Conservation (phyloP, 2,888 invertebrate genomes). For the Clunio marinus region DNA sequence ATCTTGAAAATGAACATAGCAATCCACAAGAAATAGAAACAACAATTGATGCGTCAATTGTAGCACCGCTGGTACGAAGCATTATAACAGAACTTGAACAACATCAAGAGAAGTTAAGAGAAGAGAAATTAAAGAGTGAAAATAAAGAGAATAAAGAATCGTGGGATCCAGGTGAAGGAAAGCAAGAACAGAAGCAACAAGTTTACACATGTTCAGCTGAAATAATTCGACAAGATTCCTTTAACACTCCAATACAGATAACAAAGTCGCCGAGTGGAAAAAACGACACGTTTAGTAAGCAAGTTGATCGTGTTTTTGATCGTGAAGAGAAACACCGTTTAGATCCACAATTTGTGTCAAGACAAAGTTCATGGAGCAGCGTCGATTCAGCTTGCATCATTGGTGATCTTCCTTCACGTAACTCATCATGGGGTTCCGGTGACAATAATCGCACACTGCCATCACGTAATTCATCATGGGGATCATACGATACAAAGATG, state of each 20-base stretch:
- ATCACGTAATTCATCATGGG: conserved; percentile 67
- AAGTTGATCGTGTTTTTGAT: conserved; percentile 67
- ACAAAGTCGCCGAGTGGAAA: conserved; percentile 12
- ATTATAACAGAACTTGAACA: conserved; percentile 70
- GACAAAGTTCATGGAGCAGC: conserved; percentile 74
- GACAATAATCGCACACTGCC: conserved; percentile 60
- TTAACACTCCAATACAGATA: conserved; percentile 45
- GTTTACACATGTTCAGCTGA: conserved; percentile 40
- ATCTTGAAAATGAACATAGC: conserved; percentile 61
- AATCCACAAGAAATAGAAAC: conserved; percentile 35
- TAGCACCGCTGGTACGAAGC: conserved; percentile 63
- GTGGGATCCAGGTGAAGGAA: conserved; percentile 63
- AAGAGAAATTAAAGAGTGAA: conserved; percentile 46
- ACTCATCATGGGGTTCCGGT: conserved; percentile 79
- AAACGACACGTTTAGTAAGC: conserved; percentile 43
- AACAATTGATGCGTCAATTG: conserved; percentile 43
- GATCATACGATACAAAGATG: conserved; percentile 58
- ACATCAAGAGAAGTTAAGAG: conserved; percentile 48
- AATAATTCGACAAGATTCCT: conserved; percentile 47
- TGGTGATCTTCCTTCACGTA: conserved; percentile 64
- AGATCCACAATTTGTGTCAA: conserved; percentile 51
- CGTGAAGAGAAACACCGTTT: conserved; percentile 55
- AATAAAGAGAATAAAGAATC: conserved; percentile 53
- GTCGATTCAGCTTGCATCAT: conserved; percentile 72
- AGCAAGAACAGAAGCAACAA: conserved; percentile 41